A percentile compares a stretch with the other conserved stretches of the same genome.
These are phyloP conservation scores for Calephelis perditalis DNA, from an alignment of 2,888 invertebrate genomes.

Conservation along the genomic window DNA sequence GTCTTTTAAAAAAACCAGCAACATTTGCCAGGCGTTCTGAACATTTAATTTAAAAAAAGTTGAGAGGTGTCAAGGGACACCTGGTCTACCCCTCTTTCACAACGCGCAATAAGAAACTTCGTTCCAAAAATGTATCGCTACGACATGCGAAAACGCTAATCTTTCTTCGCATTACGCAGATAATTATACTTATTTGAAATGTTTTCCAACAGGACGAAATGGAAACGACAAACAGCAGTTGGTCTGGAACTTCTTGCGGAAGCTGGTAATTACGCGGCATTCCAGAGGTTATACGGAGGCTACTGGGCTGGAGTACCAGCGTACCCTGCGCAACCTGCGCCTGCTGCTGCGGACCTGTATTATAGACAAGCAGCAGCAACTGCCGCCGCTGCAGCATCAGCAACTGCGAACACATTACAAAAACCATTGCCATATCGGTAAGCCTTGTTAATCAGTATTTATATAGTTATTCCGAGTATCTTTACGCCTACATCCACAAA, in stretches of 20 bases:
- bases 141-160: too few relatives aligned
- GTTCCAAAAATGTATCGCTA: too few relatives aligned
- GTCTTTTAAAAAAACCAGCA: too few relatives aligned
- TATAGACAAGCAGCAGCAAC: slow-evolving; percentile 90
- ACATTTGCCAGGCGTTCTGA: too few relatives aligned
- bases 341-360: slow-evolving; percentile 87
- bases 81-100: too few relatives aligned
- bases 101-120: too few relatives aligned
- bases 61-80: too few relatives aligned
- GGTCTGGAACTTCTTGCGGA: slow-evolving; percentile 97
- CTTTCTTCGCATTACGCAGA: too few relatives aligned
- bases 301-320: slow-evolving; percentile 84
- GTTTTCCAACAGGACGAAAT: slow-evolving; percentile 89
- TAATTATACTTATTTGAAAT: too few relatives aligned
- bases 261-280: slow-evolving; percentile 98
- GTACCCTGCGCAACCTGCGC: slow-evolving; percentile 82
- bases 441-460: slow-evolving; percentile 25
- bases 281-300: slow-evolving; percentile 94
- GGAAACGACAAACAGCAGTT: slow-evolving; percentile 99
- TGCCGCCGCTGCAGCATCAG: slow-evolving; percentile 78
- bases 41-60: too few relatives aligned
- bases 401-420: slow-evolving; percentile 85
- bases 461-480: neutral
- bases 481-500: too few relatives aligned
- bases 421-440: slow-evolving; percentile 91